Conservation (phyloP, 2,888 invertebrate species). For the Operophtera brumata region DNA sequence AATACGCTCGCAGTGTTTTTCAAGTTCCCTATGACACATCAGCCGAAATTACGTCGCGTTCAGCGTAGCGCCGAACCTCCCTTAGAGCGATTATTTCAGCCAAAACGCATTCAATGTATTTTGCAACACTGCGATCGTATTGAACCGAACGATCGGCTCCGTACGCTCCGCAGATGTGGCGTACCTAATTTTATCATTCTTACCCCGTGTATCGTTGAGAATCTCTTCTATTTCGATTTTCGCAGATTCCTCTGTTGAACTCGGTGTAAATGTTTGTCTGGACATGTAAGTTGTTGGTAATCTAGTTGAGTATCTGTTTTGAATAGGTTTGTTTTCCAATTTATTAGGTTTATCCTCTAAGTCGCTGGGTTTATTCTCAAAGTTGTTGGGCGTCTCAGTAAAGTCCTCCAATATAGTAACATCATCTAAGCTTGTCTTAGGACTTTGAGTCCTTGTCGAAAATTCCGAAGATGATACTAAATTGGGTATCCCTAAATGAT, state of each 20-base stretch:
- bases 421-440: slow-evolving; percentile 41
- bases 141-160: no score
- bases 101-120: no score
- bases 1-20: no score
- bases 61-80: no score
- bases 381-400: slow-evolving; percentile 43
- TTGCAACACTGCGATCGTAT: no score
- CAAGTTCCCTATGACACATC: no score
- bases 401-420: slow-evolving; percentile 58
- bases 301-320: slow-evolving; percentile 29
- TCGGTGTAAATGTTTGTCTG: slow-evolving; percentile 30
- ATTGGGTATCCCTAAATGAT: slow-evolving; percentile 59
- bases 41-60: no score
- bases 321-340: slow-evolving; percentile 25
- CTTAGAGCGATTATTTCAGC: no score
- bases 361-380: slow-evolving; percentile 7
- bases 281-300: slow-evolving; percentile 32
- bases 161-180: no score
- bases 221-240: slow-evolving; percentile 85
- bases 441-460: slow-evolving; percentile 56
- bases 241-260: slow-evolving; percentile 68
- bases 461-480: slow-evolving; percentile 70
- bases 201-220: slow-evolving; percentile 81
- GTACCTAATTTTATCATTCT: slow-evolving; percentile 33
- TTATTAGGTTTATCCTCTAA: slow-evolving; percentile 37